Evolutionary conservation across 2,113 vertebrate genomes (phyloP).

Genomic region (Nettapus auritus): DNA sequence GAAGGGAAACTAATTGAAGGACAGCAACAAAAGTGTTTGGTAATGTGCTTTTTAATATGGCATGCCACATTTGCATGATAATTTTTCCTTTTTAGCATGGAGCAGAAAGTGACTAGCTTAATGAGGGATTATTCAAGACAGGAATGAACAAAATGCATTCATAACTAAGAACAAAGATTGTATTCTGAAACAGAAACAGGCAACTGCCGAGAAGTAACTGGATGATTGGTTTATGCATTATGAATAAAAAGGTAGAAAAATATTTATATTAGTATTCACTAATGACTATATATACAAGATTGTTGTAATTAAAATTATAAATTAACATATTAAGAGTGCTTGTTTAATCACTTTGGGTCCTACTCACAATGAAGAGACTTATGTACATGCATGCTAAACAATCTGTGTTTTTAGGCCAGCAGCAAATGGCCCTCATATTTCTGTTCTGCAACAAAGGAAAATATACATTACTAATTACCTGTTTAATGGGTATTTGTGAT

Average conservation of each 20-base stretch:
- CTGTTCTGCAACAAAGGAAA: constrained; percentile 52
- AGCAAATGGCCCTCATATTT: constrained; percentile 53
- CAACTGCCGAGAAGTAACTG: constrained; percentile 79
- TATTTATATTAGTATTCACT: constrained; percentile 86
- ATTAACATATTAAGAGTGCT: constrained; percentile 85
- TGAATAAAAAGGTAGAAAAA: constrained; percentile 86
- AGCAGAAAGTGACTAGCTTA: constrained; percentile 83
- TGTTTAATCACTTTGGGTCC: constrained; percentile 83
- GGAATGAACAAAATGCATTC: constrained; percentile 82
- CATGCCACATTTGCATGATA: constrained; percentile 82
- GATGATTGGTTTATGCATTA: constrained; percentile 85
- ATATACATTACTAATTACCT: constrained; percentile 54
- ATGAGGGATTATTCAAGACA: constrained; percentile 85
- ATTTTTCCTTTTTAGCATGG: constrained; percentile 84
- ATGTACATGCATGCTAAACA: constrained; percentile 78
- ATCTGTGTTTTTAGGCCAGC: constrained; percentile 64
- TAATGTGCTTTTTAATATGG: constrained; percentile 83
- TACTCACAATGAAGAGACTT: constrained; percentile 75
- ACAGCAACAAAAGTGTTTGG: constrained; percentile 81
- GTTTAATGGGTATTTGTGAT: constrained; percentile 29
- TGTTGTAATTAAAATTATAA: constrained; percentile 86
- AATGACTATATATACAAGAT: constrained; percentile 84
- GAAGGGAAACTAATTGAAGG: constrained; percentile 85
- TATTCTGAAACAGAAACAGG: constrained; percentile 80
- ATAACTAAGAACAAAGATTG: constrained; percentile 84